Evolutionary conservation across 30 jellyfish, hydroid and myxozoan species (phyloP), one percentile per base, ranked within the genome.

Genomic region (Turritopsis rubra): DNA sequence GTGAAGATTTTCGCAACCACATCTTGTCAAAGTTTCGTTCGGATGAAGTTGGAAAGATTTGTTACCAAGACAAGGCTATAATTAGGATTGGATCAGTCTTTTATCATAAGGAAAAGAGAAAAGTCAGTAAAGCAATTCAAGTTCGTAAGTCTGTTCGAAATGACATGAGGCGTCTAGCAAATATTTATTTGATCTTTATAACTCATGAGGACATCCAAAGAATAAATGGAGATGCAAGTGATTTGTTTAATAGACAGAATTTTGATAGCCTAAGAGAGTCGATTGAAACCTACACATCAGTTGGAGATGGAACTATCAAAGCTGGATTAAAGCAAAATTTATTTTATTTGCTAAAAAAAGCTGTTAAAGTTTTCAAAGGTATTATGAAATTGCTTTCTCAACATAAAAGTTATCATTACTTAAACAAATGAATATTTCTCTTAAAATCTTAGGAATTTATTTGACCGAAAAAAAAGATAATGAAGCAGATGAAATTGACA

Each of bases 161-260:
- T 24, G 85, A 77, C 30, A 77, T 77, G 85, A 8, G 85, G 85
- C 85, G 85, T 13, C 54, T 29, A 27, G 85, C 72, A 3, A 30
- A 77, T 66, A 24, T 77, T 29, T 28, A 77, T 77, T 53, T 77
- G 66, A 30, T 28, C 28, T 77, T 77, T 52, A 53, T 28, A 24
- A 30, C 41, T 28, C 70, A 52, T 26, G 30, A 30, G 18, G 30
- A 52, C 41, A 21, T 77, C 71, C 41, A 60, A 28, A 52, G 30
- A 3, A 30, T 30, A 18, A 26, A 29, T 52, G 53, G 53, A 30
- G 53, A 77, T 28, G 73, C 30, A 26, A 53, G 53, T 77, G 85
- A 77, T 77, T 26, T 77, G 85, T 77, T 77, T 29, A 18, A 28
- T 28, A n/a, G 85, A 29, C 21, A 25, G 52, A 77, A 77, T 77